Conservation (phyloP, 2,113 vertebrate species). For the western clawed frog (Xenopus tropicalis) region DNA sequence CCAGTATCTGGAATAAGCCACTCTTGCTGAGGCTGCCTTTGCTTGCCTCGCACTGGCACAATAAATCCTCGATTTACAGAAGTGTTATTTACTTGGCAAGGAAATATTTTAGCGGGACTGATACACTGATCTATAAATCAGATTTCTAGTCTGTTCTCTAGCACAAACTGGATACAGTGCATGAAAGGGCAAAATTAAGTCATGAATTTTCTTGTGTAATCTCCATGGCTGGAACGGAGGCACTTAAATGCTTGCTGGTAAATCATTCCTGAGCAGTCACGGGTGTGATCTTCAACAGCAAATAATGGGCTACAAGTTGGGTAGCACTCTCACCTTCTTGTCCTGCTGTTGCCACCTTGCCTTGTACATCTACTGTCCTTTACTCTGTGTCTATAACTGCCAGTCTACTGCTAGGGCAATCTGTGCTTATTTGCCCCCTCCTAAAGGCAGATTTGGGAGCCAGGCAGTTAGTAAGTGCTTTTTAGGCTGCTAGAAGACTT, state of each 20-base stretch:
- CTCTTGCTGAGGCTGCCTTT: background rate
- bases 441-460: no score
- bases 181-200: background rate
- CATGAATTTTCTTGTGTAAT: background rate
- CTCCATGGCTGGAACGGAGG: background rate
- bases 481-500: background rate
- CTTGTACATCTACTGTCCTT: no score
- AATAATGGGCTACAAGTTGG: no score
- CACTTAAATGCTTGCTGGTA: background rate
- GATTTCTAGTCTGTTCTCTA: conserved; percentile 18
- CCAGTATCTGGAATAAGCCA: background rate
- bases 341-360: no score
- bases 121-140: conserved; percentile 12
- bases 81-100: conserved; percentile 28
- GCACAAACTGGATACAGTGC: background rate
- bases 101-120: conserved; percentile 19
- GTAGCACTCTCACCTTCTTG: no score
- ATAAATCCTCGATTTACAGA: conserved; percentile 22
- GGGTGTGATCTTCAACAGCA: no score
- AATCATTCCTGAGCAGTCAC: background rate
- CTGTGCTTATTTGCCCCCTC: no score
- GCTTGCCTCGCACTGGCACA: background rate
- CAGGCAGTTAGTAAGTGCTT: no score
- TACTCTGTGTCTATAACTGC: no score
- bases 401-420: no score